Evolutionary conservation across 2,888 invertebrate genomes (phyloP), one percentile per base, ranked within the genome.

Genomic region (Eristalis pertinax): DNA sequence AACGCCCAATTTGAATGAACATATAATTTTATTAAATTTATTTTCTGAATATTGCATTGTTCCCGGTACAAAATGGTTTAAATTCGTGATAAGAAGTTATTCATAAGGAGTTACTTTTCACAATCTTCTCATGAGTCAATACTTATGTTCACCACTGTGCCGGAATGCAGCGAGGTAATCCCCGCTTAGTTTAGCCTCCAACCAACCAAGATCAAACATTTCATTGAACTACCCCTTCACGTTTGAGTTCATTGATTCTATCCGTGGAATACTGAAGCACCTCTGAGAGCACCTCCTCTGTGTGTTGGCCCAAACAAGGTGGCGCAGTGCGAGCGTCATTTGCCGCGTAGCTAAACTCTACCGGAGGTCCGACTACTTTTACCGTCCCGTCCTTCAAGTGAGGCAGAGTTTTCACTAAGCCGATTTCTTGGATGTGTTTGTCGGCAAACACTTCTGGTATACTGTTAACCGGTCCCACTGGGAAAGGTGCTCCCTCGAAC

Each of bases 381-480:
- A 99, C 93, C 19, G 91, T 93, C 0, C 97, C 97, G 26, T 95
- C 95, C 38, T 93, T 93, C 0, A 96, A 94, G 93, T 98, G 97
- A 0, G 94, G 91, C 86, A 97, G 89, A 82, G 95, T 95, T 92
- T 97, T 95, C 0, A 97, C 96, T 76, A 97, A 91, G n/a, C 94
- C 94, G 84, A 96, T 95, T 1, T 95, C 94, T 88, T 95, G 94
- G 0, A 99, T 95, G 93, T 99, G 99, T 2, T 96, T 96, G 94
- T 99, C 98, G 70, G 95, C 94, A 92, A 99, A 99, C 0, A 97
- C 97, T 93, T 97, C 95, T 87, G 95, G 93, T 93, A 99, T 95
- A 60, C 94, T 96, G 93, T 99, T 99, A 4, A 99, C 95, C 0
- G 98, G 98, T 0, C 98, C 99, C 90, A 96, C 96, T 0, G 99